Conservation (phyloP, 1,140 invertebrate genomes). For the Brachionus asplanchnoidis region DNA sequence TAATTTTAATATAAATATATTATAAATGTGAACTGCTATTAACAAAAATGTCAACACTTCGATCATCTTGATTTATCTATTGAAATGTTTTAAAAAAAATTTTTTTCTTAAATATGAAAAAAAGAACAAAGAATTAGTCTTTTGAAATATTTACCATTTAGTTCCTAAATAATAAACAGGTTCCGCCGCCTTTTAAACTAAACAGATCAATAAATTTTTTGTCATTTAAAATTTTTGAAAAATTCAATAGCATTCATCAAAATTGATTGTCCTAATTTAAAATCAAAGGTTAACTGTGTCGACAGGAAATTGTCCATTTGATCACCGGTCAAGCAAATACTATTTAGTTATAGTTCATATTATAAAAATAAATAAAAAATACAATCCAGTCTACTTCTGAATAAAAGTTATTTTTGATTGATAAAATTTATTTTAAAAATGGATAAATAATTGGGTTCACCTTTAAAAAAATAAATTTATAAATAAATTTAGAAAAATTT, state of each 20-base stretch:
- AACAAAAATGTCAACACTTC: too few species aligned
- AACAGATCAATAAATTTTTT: background rate
- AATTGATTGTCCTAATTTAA: background rate
- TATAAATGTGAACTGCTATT: too few species aligned
- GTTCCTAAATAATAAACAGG: too few species aligned
- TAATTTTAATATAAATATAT: too few species aligned
- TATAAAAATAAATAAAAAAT: background rate
- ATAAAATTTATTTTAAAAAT: background rate
- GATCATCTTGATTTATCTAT: too few species aligned
- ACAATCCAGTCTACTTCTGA: background rate
- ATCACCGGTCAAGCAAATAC: background rate
- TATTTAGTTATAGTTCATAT: background rate
- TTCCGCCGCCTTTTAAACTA: background rate
- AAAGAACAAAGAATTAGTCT: background rate
- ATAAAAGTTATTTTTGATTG: background rate
- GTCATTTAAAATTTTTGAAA: background rate
- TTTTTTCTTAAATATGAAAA: background rate
- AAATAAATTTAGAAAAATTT: background rate
- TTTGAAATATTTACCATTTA: too few species aligned
- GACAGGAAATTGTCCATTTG: background rate
- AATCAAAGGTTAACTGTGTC: background rate
- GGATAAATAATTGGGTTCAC: background rate
- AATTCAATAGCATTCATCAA: background rate
- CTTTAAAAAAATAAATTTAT: background rate
- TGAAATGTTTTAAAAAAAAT: background rate